Evolutionary conservation across 2,888 invertebrate species (phyloP).

Genomic region (Volucella bombylans): DNA sequence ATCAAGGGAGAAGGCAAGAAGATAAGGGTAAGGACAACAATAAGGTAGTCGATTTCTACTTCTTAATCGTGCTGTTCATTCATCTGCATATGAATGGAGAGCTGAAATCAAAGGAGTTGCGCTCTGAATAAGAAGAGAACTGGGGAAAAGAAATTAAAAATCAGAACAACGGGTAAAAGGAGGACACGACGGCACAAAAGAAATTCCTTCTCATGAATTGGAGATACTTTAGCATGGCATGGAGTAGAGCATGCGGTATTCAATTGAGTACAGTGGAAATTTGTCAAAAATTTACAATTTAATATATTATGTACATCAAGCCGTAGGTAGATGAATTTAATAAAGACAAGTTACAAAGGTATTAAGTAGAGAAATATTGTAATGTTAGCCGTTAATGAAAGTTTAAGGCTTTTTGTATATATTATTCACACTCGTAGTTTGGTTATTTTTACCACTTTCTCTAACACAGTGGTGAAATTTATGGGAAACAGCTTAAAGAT

Average conservation of each 20-base stretch:
- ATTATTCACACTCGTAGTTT: too few relatives aligned
- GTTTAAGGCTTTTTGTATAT: too few relatives aligned
- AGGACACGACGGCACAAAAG: slow-evolving; percentile 36
- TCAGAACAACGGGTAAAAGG: slow-evolving; percentile 19
- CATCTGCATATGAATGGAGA: slow-evolving; percentile 72
- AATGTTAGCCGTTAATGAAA: too few relatives aligned
- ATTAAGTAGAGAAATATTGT: too few relatives aligned
- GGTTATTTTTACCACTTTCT: too few relatives aligned
- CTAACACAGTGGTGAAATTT: too few relatives aligned
- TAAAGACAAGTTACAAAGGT: too few relatives aligned
- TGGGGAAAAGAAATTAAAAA: slow-evolving; percentile 61
- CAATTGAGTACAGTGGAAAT: slow-evolving; percentile 69
- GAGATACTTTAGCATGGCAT: slow-evolving; percentile 15
- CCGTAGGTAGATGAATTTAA: neutral
- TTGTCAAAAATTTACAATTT: slow-evolving; percentile 68
- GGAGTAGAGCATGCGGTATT: slow-evolving; percentile 29
- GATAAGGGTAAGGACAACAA: slow-evolving; percentile 31
- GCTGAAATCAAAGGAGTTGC: slow-evolving; percentile 50
- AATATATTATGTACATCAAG: slow-evolving; percentile 17
- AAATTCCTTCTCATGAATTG: slow-evolving; percentile 60
- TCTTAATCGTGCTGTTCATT: slow-evolving; percentile 66
- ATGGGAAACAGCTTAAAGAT: too few relatives aligned
- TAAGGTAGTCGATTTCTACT: slow-evolving; percentile 59
- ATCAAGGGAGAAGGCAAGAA: slow-evolving; percentile 17
- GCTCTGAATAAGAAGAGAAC: slow-evolving; percentile 37